Evolutionary conservation across 1,140 invertebrate genomes (phyloP).

Genomic region (Saccostrea cuccullata): DNA sequence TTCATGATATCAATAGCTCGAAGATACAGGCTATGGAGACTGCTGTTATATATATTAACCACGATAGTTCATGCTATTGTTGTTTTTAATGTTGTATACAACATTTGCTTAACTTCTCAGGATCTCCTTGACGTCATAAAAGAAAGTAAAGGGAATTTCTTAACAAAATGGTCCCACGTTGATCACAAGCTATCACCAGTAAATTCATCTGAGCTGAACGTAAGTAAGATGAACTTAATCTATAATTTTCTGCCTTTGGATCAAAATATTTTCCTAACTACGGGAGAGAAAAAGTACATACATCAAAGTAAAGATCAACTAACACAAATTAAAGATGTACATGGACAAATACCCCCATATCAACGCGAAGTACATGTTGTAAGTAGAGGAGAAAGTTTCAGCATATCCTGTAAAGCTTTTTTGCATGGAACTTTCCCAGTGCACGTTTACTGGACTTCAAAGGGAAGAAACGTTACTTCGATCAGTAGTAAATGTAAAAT

Average conservation of each 20-base stretch:
- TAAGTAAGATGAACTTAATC: neutral
- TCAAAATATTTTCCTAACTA: neutral
- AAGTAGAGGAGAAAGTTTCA: neutral
- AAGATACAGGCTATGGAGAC: neutral
- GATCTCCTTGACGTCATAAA: neutral
- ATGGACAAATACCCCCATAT: neutral
- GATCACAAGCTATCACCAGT: neutral
- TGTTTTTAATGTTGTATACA: neutral
- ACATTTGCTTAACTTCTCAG: neutral
- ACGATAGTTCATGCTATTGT: neutral
- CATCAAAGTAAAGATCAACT: neutral
- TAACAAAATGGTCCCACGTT: neutral
- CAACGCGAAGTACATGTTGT: neutral
- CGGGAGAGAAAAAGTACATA: neutral
- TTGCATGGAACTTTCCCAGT: neutral
- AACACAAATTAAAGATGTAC: neutral
- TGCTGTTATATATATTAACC: neutral
- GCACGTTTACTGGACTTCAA: neutral
- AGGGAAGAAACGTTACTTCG: neutral
- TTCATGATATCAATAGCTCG: neutral
- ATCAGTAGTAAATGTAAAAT: neutral
- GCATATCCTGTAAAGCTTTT: neutral
- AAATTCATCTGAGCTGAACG: neutral
- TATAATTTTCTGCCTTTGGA: neutral
- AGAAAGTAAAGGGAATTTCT: neutral